phyloP scores from a whole-genome alignment of 2,888 invertebrate species.

The Macrosoma leucophasiata region DNA sequence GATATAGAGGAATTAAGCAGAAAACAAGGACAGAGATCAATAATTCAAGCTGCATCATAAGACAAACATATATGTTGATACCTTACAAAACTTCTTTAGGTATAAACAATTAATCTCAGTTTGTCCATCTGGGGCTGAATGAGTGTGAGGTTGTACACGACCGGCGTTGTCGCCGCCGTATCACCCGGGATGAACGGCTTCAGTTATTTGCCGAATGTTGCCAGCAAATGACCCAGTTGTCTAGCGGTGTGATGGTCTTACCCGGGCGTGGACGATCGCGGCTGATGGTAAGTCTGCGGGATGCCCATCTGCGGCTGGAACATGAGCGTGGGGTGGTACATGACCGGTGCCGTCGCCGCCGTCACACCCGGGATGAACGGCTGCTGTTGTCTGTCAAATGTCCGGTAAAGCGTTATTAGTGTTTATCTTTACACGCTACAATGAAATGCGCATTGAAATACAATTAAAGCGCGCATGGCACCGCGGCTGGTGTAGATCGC shows the following conservation, averaged over 20 bases:
- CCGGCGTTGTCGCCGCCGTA: slow-evolving; percentile 45
- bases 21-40: too few species aligned
- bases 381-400: slow-evolving; percentile 50
- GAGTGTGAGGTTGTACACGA: slow-evolving; percentile 58
- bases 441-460: too few species aligned
- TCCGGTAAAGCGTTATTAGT: too few species aligned
- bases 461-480: too few species aligned
- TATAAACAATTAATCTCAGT: too few species aligned
- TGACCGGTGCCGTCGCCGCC: slow-evolving; percentile 49
- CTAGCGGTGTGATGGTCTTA: slow-evolving; percentile 30
- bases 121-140: too few species aligned
- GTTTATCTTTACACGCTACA: too few species aligned
- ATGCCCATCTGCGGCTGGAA: slow-evolving; percentile 58
- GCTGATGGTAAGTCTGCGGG: slow-evolving; percentile 54
- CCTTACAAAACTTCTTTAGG: too few species aligned
- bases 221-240: neutral
- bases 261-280: slow-evolving; percentile 55
- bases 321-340: slow-evolving; percentile 54
- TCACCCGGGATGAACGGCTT: slow-evolving; percentile 54
- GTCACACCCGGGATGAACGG: slow-evolving; percentile 51
- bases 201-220: slow-evolving; percentile 42
- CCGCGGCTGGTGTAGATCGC: too few species aligned
- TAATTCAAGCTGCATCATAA: too few species aligned
- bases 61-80: too few species aligned
- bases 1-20: too few species aligned